Evolutionary conservation across 2,888 invertebrate species (phyloP).

Genomic region (Hoplodrina blanda): DNA sequence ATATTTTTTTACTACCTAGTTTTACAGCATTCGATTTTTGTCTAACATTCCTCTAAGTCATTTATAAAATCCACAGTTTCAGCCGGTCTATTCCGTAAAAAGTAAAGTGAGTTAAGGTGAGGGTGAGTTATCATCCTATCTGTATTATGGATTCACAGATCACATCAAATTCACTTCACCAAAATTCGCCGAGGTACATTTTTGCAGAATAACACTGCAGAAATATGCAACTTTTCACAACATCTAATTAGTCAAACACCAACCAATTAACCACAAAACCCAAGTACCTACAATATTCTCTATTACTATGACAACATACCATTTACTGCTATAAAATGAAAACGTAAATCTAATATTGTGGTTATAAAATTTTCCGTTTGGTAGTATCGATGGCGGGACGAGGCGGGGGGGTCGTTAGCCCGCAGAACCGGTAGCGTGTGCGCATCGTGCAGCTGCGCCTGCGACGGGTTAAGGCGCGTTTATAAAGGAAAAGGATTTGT

Average conservation of each 20-base stretch:
- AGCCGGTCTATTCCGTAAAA: no score
- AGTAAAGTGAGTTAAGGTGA: no score
- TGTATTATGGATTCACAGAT: no score
- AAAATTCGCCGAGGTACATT: no score
- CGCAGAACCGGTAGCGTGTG: conserved; percentile 89
- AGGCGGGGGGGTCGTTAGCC: conserved; percentile 82
- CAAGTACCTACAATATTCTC: background rate
- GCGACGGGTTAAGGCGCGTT: conserved; percentile 74
- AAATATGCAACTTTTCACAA: background rate
- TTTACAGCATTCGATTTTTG: no score
- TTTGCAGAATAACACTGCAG: no score
- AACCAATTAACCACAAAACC: conserved; percentile 1
- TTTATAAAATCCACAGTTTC: no score
- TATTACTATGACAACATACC: conserved; percentile 36
- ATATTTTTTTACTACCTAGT: no score
- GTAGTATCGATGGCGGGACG: conserved; percentile 72
- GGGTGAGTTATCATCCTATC: no score
- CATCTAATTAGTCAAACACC: background rate
- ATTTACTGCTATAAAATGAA: conserved; percentile 50
- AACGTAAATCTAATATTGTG: conserved; percentile 68
- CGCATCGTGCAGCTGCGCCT: conserved; percentile 88
- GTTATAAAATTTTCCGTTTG: conserved; percentile 83
- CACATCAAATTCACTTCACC: no score
- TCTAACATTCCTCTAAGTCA: no score
- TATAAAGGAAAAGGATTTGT: conserved; percentile 48